Base-by-base conservation (phyloP, 1,140 invertebrate species). In the Leptinotarsa undecemlineata region DNA sequence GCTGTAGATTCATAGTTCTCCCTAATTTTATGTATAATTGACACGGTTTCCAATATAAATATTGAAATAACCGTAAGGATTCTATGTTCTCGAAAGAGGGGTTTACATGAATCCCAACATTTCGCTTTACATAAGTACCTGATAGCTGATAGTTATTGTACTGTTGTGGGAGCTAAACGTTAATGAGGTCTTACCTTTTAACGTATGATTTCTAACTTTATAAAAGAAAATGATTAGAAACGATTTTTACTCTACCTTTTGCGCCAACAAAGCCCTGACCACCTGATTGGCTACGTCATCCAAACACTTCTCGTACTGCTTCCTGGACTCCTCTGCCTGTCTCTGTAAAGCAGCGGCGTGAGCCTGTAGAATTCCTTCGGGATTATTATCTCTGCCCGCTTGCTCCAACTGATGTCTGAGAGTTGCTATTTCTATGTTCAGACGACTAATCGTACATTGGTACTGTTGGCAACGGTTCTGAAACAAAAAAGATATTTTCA, bases 221-320 rank as follows among this genome's bases (percentile, higher is more conserved):
- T 42, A 8, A 42, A 42, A 33, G 33, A 42, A 33, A 42, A 42
- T 42, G 1, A 42, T 42, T 42, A 42, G 8, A 3, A 42, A 42
- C 33, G 8, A 42, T 11, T 57, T 57, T 19, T 33, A 48, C 13
- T 57, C 63, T 84, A 95, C 94, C 90, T 95, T 95, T 88, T 95
- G 94, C 21, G 92, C 91, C 72, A 95, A 89, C 51, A 95, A 87
- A 23, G 93, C 93, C 78, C 92, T 90, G 61, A 95, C 93, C 77
- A 94, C 92, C 84, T 93, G 91, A 84, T 92, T 92, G 72, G 92
- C 92, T 20, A 94, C 92, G 83, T 94, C 92, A 84, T 94, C 93
- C 48, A 94, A 84, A 81, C 92, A 93, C 76, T 90, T 88, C 83
- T 93, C 92, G 82, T 93, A 93, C 78, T 93, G 91, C 73, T 88